Evolutionary conservation across 2,113 vertebrate genomes (phyloP).

Genomic region (Brienomyrus longianalis): DNA sequence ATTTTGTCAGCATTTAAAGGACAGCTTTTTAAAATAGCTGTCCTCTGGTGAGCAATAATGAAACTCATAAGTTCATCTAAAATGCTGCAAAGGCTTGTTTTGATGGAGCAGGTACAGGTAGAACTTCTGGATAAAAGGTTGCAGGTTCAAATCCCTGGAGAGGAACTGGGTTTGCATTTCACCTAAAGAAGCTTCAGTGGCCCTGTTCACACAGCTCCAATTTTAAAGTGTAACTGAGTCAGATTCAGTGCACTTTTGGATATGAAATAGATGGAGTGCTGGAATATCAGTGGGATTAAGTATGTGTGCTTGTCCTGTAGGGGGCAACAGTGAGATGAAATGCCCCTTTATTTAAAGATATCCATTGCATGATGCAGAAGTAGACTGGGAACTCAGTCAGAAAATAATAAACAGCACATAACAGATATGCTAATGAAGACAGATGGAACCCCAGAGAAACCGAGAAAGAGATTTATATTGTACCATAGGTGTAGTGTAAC

Average conservation of each 20-base stretch:
- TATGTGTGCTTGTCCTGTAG: not conserved
- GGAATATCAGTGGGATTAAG: not conserved
- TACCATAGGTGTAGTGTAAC: conserved; percentile 51
- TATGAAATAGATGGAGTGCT: not conserved
- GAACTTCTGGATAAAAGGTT: not conserved
- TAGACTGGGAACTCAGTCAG: conserved; percentile 46
- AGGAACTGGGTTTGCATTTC: not conserved
- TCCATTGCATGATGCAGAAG: conserved; percentile 37
- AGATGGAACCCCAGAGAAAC: conserved; percentile 38
- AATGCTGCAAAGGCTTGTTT: conserved; percentile 17
- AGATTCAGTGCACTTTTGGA: not conserved
- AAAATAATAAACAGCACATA: conserved; percentile 50
- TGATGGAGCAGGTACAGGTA: not conserved
- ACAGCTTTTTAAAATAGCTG: not conserved
- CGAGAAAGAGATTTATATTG: conserved; percentile 42
- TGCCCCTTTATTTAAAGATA: not conserved
- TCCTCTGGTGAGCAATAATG: not conserved
- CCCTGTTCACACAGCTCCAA: not conserved
- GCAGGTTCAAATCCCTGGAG: not conserved
- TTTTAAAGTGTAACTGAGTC: not conserved
- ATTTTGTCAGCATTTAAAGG: not conserved
- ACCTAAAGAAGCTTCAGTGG: not conserved
- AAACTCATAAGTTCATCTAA: not conserved
- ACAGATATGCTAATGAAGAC: conserved; percentile 60
- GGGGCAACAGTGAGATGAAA: not conserved